phyloP scores from a whole-genome alignment of 2,888 invertebrate species.

The Eumerus sabulonum region DNA sequence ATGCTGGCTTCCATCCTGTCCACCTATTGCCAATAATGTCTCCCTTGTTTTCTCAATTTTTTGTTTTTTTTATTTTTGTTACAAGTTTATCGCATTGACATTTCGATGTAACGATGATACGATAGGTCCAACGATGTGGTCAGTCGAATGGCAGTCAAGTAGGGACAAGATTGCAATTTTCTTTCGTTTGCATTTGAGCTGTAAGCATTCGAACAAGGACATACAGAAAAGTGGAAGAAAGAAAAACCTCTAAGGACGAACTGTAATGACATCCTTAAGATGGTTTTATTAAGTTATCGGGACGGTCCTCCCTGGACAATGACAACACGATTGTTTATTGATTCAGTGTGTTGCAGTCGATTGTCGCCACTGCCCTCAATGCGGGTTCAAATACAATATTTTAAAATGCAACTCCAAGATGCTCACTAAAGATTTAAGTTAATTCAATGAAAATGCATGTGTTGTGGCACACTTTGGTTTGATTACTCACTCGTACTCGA shows the following conservation, averaged over 20 bases:
- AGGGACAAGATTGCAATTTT: slow-evolving; percentile 23
- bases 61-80: slow-evolving; percentile 18
- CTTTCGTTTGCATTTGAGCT: slow-evolving; percentile 41
- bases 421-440: not conserved
- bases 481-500: slow-evolving; percentile 28
- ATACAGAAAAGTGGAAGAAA: too few species aligned
- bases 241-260: slow-evolving; percentile 13
- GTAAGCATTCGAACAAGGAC: not conserved
- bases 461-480: slow-evolving; percentile 1
- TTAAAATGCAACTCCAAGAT: not conserved
- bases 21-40: slow-evolving; percentile 38
- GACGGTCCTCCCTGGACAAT: too few species aligned
- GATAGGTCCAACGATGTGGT: slow-evolving; percentile 7
- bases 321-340: slow-evolving; percentile 34
- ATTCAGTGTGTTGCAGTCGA: slow-evolving; percentile 12
- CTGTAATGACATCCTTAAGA: slow-evolving; percentile 33
- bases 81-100: slow-evolving; percentile 35
- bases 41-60: slow-evolving; percentile 21
- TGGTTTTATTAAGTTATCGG: slow-evolving; percentile 31
- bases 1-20: slow-evolving; percentile 6
- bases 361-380: not conserved
- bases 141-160: not conserved
- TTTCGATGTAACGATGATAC: slow-evolving; percentile 38
- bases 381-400: not conserved
- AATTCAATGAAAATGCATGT: not conserved